Evolutionary conservation across 1,140 invertebrate species (phyloP).

Genomic region (Notospermus geniculatus): DNA sequence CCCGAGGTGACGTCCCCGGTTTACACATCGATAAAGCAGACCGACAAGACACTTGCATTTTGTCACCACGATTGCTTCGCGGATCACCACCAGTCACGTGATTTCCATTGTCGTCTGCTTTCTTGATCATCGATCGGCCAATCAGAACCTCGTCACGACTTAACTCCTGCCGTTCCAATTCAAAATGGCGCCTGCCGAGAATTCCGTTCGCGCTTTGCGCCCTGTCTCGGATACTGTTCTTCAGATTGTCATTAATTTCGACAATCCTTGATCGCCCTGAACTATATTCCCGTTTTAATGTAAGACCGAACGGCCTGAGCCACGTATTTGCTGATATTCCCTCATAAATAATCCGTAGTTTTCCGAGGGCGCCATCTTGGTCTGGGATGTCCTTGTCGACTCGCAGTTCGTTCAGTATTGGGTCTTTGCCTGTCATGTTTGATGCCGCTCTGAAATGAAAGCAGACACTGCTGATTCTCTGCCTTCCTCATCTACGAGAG

Average conservation of each 20-base stretch:
- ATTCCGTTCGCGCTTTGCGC: constrained; percentile 7
- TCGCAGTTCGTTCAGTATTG: constrained; percentile 6
- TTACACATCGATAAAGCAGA: neutral
- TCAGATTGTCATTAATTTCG: neutral
- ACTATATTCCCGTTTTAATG: constrained; percentile 4
- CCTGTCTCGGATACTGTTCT: neutral
- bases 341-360: constrained; percentile 9
- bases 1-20: neutral
- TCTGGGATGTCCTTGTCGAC: constrained; percentile 7
- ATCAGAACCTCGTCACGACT: constrained; percentile 9
- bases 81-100: neutral
- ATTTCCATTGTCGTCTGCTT: neutral
- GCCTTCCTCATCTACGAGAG: too few species aligned
- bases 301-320: constrained; percentile 6
- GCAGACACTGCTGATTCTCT: too few species aligned
- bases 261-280: neutral
- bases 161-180: constrained; percentile 9
- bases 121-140: neutral
- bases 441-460: too few species aligned
- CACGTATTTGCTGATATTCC: constrained; percentile 14
- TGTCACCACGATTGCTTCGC: neutral
- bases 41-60: neutral
- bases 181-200: constrained; percentile 15
- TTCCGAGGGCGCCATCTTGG: constrained; percentile 1
- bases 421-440: neutral